These are phyloP conservation scores for Drosophila incognita DNA, from an alignment of 2,888 invertebrate genomes.

Conservation along the genomic window DNA sequence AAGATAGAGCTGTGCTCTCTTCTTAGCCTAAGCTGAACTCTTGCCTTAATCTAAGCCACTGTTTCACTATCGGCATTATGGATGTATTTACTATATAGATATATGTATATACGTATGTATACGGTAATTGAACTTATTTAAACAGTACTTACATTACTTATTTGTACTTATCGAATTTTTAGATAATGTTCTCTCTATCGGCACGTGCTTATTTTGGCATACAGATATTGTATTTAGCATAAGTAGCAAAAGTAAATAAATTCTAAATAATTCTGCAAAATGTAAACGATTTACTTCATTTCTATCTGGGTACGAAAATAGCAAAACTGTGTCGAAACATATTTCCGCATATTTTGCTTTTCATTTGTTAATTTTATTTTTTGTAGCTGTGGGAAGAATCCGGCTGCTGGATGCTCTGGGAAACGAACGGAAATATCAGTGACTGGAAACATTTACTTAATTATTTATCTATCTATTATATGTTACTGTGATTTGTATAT, in stretches of 20 bases:
- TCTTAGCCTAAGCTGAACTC: not conserved
- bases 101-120: conserved; percentile 8
- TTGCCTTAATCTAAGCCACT: conserved; percentile 4
- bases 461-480: no score
- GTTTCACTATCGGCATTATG: conserved; percentile 19
- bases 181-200: conserved; percentile 34
- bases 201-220: conserved; percentile 23
- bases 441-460: no score
- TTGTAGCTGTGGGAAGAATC: not conserved
- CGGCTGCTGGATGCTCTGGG: not conserved
- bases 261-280: not conserved
- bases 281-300: not conserved
- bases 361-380: not conserved
- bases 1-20: not conserved
- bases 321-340: not conserved
- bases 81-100: conserved; percentile 9
- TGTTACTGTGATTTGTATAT: no score
- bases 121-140: conserved; percentile 32
- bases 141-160: conserved; percentile 17
- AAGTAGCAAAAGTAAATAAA: conserved; percentile 42
- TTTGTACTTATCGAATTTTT: conserved; percentile 40
- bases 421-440: not conserved
- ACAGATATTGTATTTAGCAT: conserved; percentile 22
- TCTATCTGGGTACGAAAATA: not conserved
- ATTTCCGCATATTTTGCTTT: conserved; percentile 11